Conservation (phyloP, 2,888 invertebrate species). For the Heliconius erato region DNA sequence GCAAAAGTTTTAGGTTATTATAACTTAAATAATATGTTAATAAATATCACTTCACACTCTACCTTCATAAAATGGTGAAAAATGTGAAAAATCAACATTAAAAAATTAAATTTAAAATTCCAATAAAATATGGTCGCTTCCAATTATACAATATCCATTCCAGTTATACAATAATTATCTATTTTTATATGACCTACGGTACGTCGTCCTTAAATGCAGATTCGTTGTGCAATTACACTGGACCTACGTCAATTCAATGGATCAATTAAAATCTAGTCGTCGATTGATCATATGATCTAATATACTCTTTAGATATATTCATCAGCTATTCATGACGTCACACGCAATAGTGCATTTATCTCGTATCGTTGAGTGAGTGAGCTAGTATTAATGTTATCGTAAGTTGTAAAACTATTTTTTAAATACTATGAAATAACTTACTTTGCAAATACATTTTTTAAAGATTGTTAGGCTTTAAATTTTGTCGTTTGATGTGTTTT, state of each 20-base stretch:
- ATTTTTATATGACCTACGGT: not conserved
- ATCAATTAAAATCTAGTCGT: constrained; percentile 20
- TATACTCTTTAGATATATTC: not conserved
- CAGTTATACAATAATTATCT: no score
- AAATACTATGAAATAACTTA: not conserved
- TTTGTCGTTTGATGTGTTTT: not conserved
- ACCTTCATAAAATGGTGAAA: not conserved
- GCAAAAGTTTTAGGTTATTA: no score
- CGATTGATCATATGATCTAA: constrained; percentile 20
- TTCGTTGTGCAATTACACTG: constrained; percentile 1
- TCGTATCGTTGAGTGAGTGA: not conserved
- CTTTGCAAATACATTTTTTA: not conserved
- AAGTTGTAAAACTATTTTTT: constrained; percentile 4
- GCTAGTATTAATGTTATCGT: not conserved
- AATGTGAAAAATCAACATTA: not conserved
- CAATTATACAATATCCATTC: no score
- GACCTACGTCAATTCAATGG: constrained; percentile 19
- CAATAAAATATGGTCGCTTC: no score
- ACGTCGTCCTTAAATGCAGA: not conserved
- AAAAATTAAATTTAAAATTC: no score
- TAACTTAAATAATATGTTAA: not conserved
- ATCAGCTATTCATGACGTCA: not conserved
- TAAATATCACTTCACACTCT: not conserved
- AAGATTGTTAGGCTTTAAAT: not conserved
- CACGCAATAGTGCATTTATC: constrained; percentile 17